Evolutionary conservation across 2,888 invertebrate genomes (phyloP), one percentile per base, ranked within the genome.

Genomic region (Caenorhabditis plicata): DNA sequence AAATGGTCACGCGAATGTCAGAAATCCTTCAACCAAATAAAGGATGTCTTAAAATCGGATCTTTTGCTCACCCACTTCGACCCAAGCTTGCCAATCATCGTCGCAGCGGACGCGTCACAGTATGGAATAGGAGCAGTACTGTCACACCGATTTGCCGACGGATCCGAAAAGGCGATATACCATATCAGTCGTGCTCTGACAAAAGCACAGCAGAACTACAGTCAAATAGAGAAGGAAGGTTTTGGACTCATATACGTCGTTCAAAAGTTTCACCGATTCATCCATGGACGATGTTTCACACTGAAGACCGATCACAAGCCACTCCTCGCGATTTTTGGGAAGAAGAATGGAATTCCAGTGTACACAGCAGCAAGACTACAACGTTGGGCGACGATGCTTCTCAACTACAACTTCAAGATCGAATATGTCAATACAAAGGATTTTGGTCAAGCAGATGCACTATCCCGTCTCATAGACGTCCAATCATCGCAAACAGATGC

Each of bases 301-400:
- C 68, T 84, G 0, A 57, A 78, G 4, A 83, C 82, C 0, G 85
- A 85, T 53, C 85, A 84, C 49, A 81, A 83, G 52, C 82, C 84
- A 0, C 69, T 85, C 27, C 81, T 82, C 77, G 85, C 83, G 9
- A 66, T 66, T 4, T 71, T 57, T 32, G 71, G 66, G 2, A 36
- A 41, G 0, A 68, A 66, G 29, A 36, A 38, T 9, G 60, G 46
- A 19, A 17, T 61, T 4, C 63, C 63, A 3, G 46, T 56, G 1
- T 25, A 41, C n/a, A 39, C 43, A 2, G 47, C 47, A 1, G 48
- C 33, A 13, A 54, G 84, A 27, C 58, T 85, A 0, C 81, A 81
- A 0, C 60, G 84, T 32, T 85, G 84, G 85, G 81, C 82, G 5
- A 9, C 15, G 15, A 17, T 26, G 2, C 19, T 47, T 7, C 17